A percentile compares a stretch with the other conserved stretches of the same genome.
Conservation (phyloP, 2,113 vertebrate species). For the Polypterus senegalus region DNA sequence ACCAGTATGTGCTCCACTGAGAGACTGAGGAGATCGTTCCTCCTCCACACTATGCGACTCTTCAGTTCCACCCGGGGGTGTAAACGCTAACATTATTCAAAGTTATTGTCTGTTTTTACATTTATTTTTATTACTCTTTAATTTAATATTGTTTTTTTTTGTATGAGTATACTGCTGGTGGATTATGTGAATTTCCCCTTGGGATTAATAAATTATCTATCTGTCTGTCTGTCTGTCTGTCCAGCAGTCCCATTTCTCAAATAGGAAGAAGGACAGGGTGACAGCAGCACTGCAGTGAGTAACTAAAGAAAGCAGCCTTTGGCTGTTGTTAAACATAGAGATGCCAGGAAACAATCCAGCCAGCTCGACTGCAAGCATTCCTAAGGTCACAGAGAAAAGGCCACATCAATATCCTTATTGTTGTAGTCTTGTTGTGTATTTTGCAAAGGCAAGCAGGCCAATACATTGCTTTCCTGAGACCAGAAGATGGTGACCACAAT, state of each 20-base stretch:
- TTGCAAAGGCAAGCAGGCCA: slow-evolving; percentile 59
- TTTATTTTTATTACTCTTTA: too few species aligned
- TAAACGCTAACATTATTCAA: too few species aligned
- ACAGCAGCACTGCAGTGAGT: slow-evolving; percentile 52
- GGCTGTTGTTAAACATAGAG: slow-evolving; percentile 76
- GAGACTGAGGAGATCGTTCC: too few species aligned
- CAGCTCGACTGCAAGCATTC: slow-evolving; percentile 64
- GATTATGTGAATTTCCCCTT: too few species aligned
- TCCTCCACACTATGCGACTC: too few species aligned
- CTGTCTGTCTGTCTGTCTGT: not conserved
- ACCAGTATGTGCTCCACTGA: too few species aligned
- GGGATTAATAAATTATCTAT: too few species aligned
- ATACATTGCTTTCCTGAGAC: slow-evolving; percentile 73
- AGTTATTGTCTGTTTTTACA: too few species aligned
- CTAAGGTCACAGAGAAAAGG: slow-evolving; percentile 62
- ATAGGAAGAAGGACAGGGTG: slow-evolving; percentile 39
- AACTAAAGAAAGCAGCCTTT: slow-evolving; percentile 78
- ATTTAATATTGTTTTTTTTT: too few species aligned
- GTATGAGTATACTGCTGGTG: too few species aligned
- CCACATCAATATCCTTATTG: slow-evolving; percentile 60
- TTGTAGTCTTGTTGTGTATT: slow-evolving; percentile 58
- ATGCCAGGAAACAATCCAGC: slow-evolving; percentile 71
- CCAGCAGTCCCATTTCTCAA: slow-evolving; percentile 55
- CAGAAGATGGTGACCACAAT: slow-evolving; percentile 79
- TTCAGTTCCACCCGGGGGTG: too few species aligned